Conservation (phyloP, 2,797 vertebrate genomes). For the Limnodromus scolopaceus region DNA sequence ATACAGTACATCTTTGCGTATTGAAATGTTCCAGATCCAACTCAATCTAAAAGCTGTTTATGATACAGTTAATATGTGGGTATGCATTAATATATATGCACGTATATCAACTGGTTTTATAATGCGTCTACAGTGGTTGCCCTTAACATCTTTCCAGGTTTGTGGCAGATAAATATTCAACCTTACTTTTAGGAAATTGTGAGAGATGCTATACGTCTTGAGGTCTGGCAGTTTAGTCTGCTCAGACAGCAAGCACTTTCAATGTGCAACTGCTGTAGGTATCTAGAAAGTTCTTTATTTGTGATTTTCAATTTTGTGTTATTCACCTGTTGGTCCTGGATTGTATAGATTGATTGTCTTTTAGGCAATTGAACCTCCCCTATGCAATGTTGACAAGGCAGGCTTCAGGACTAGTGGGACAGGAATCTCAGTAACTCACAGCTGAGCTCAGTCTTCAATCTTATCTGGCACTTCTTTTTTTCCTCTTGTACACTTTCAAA, state of each 20-base stretch:
- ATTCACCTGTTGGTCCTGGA: not conserved
- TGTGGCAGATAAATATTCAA: not conserved
- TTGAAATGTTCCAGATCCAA: not conserved
- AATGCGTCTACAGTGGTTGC: not conserved
- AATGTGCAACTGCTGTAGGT: not conserved
- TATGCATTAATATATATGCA: not conserved
- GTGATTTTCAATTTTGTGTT: not conserved
- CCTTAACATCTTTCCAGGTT: not conserved
- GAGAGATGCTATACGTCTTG: not conserved
- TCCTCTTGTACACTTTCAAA: not conserved
- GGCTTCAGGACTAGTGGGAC: not conserved
- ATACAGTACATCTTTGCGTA: not conserved
- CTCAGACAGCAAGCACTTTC: not conserved
- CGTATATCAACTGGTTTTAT: not conserved
- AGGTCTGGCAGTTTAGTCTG: not conserved
- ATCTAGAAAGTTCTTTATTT: not conserved
- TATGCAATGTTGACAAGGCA: not conserved
- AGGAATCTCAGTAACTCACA: not conserved
- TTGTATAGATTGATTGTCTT: not conserved
- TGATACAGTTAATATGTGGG: not conserved
- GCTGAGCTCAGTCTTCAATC: not conserved
- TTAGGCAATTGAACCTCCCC: not conserved
- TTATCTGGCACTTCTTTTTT: not conserved
- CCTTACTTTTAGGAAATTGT: not conserved
- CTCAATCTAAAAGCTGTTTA: not conserved